Conservation (phyloP, 2,113 vertebrate genomes). For the Murina feae region DNA sequence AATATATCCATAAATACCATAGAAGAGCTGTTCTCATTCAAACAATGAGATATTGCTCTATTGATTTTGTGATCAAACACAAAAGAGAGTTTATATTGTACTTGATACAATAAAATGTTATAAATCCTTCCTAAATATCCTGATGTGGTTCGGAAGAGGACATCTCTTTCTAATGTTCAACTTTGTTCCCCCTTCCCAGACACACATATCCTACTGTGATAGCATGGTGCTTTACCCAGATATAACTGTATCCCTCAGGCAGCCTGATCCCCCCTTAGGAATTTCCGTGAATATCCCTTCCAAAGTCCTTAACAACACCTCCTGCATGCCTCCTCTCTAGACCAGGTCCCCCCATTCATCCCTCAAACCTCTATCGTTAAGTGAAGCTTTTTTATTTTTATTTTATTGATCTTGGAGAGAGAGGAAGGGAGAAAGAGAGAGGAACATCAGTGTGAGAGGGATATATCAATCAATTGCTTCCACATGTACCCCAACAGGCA, state of each 20-base stretch:
- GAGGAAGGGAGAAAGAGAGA: no score
- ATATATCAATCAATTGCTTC: no score
- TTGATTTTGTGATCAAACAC: background rate
- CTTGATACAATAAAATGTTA: background rate
- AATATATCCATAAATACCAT: background rate
- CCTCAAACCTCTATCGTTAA: background rate
- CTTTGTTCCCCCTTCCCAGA: background rate
- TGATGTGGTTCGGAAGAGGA: background rate
- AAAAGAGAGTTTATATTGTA: background rate
- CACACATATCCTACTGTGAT: background rate
- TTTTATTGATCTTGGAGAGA: no score
- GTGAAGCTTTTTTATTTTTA: no score
- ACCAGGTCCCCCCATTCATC: background rate
- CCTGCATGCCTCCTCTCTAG: background rate
- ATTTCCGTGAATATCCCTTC: background rate
- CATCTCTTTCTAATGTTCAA: background rate
- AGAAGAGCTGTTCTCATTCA: background rate
- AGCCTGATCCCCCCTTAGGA: background rate
- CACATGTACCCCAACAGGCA: no score
- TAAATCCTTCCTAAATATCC: background rate
- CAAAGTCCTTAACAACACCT: background rate
- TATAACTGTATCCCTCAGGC: background rate
- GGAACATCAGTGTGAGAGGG: no score
- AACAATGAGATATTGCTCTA: background rate
- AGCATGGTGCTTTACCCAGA: background rate